These are phyloP conservation scores for Bombylius discolor DNA, from an alignment of 2,888 invertebrate species.

Conservation along the genomic window DNA sequence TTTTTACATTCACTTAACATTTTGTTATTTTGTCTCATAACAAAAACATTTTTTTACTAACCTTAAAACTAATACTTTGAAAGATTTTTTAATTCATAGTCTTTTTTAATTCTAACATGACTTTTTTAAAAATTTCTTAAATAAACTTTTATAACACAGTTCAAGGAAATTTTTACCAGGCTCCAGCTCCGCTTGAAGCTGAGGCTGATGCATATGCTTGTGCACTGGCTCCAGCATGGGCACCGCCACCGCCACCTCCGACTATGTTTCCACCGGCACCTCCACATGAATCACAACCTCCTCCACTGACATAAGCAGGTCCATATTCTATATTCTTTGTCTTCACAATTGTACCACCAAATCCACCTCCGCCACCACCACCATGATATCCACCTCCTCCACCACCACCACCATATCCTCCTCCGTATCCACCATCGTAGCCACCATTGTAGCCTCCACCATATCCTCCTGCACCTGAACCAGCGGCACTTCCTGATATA, in stretches of 20 bases:
- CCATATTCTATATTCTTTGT: no score
- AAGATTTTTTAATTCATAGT: no score
- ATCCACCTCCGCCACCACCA: conserved; percentile 2
- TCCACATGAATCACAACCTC: neutral
- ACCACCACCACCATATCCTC: conserved; percentile 6
- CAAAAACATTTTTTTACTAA: no score
- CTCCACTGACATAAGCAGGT: neutral
- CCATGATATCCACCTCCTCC: conserved; percentile 5
- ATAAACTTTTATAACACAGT: neutral
- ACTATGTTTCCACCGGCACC: conserved; percentile 1
- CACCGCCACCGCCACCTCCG: neutral
- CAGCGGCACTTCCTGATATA: conserved; percentile 1
- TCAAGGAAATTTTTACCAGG: neutral
- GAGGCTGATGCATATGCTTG: conserved; percentile 1
- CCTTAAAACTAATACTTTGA: no score
- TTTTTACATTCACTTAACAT: no score
- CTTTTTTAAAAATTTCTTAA: neutral
- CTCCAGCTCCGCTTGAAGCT: conserved; percentile 1
- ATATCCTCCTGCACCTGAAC: conserved; percentile 3
- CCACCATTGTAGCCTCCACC: conserved; percentile 4
- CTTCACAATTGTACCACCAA: neutral
- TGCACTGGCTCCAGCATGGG: neutral
- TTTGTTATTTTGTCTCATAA: no score
- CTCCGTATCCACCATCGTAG: conserved; percentile 9
- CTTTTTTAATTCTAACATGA: no score